Base-by-base conservation (phyloP, 2,797 vertebrate genomes). In the Okamejei kenojei region DNA sequence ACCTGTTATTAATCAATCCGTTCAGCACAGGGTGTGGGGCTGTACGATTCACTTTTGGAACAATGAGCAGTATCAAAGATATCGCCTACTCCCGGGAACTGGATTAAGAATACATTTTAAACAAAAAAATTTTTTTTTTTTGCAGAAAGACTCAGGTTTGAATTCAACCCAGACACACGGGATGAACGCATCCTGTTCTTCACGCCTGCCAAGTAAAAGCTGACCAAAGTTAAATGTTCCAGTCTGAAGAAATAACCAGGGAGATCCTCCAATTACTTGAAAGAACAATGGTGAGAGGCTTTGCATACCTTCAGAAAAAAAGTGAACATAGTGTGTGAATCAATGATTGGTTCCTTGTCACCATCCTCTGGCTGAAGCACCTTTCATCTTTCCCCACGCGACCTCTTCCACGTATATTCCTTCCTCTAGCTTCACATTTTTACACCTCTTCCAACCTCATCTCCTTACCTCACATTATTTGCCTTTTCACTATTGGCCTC, bases 191-290 rank as follows among this genome's bases (percentile, higher is more conserved):
- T 65, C 58, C 82, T 63, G 82, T 65, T 88, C 35, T 65, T 88
- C 58, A 35, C 61, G n/a, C 15, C 84, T 65, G 84, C 84, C 84
- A 65, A 86, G n/a, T 65, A 35, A 1, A 63, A 88, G n/a, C 84
- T 21, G 61, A 88, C 84, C 84, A 88, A 63, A 88, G 61, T 88
- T 88, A 65, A 88, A 65, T 35, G 84, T 65, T 88, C 84, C 84
- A 32, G 29, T 88, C 29, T 65, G 61, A 65, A 88, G 58, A 32
- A 88, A 61, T 32, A 17, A 88, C 15, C 7, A 35, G 38, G 61
- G 29, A 15, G 61, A 63, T 86, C 13, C 58, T 86, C 84, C n/a
- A 17, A 88, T 35, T 63, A 35, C 5, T 65, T 88, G 29, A 63
- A 86, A 86, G 29, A 86, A 29, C 26, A 86, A 63, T n/a, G 61